Evolutionary conservation across 2,888 invertebrate genomes (phyloP).

Genomic region (Petrophora chlorosata): DNA sequence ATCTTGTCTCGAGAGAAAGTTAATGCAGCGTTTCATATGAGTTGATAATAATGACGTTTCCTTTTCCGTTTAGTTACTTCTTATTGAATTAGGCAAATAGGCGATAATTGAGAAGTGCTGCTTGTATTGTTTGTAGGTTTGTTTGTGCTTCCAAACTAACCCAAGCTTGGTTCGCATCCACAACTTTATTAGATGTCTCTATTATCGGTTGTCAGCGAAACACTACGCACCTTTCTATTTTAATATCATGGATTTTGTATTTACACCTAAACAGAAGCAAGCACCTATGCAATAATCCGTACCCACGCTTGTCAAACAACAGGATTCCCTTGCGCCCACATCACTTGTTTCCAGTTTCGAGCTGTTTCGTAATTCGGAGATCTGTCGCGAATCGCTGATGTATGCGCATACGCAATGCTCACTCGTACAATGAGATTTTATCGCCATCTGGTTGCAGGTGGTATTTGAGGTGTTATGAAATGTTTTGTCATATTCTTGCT

Average conservation of each 20-base stretch:
- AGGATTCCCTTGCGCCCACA: conserved; percentile 35
- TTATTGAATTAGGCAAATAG: too few relatives aligned
- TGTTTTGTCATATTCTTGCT: conserved; percentile 3
- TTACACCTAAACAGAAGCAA: too few relatives aligned
- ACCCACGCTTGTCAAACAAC: conserved; percentile 18
- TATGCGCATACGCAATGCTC: conserved; percentile 55
- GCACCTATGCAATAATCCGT: neutral
- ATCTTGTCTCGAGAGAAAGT: conserved; percentile 18
- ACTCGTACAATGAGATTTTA: conserved; percentile 43
- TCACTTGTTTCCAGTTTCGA: conserved; percentile 32
- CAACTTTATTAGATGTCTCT: too few relatives aligned
- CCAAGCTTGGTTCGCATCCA: too few relatives aligned
- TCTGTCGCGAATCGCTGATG: conserved; percentile 64
- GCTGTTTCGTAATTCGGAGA: conserved; percentile 61
- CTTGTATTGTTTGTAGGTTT: too few relatives aligned
- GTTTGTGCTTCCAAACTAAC: too few relatives aligned
- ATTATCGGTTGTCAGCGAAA: too few relatives aligned
- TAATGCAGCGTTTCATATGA: conserved; percentile 9
- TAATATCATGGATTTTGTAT: too few relatives aligned
- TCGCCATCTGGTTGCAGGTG: conserved; percentile 32
- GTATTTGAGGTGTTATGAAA: conserved; percentile 22
- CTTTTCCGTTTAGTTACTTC: too few relatives aligned
- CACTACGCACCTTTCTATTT: too few relatives aligned
- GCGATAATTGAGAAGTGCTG: too few relatives aligned
- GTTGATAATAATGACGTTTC: conserved; percentile 17